These are phyloP conservation scores for Tetraodon nigroviridis DNA, from an alignment of 2,113 vertebrate species.

Conservation along the genomic window DNA sequence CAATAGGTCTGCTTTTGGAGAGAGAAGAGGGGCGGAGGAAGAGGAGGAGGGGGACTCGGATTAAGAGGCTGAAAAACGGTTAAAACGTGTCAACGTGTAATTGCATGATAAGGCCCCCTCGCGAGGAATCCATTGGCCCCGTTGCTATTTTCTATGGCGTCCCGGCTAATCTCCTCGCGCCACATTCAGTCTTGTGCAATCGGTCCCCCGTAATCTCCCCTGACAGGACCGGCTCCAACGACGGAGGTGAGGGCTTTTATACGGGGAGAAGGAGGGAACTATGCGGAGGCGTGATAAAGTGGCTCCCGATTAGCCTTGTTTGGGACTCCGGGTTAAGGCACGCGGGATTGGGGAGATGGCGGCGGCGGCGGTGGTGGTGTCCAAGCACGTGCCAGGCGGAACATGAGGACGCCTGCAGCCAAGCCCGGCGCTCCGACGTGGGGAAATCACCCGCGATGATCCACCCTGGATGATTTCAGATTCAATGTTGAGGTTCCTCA, in stretches of 20 bases:
- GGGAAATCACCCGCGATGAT: no score
- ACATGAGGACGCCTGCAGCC: constrained; percentile 15
- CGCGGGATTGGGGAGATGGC: constrained; percentile 5
- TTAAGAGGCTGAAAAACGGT: constrained; percentile 98
- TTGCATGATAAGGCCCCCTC: constrained; percentile 99
- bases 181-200: constrained; percentile 97
- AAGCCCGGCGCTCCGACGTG: no score
- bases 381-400: constrained; percentile 26
- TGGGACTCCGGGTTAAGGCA: constrained; percentile 87
- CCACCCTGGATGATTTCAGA: no score
- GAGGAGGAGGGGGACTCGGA: constrained; percentile 74
- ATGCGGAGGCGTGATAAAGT: constrained; percentile 98
- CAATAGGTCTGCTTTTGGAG: constrained; percentile 86
- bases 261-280: constrained; percentile 89
- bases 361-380: constrained; percentile 29
- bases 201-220: constrained; percentile 97
- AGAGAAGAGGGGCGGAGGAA: constrained; percentile 17
- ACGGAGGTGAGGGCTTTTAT: constrained; percentile 81
- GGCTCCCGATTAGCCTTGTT: constrained; percentile 96
- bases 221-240: constrained; percentile 94
- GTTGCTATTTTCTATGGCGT: constrained; percentile 92
- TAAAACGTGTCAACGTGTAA: constrained; percentile 99
- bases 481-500: no score
- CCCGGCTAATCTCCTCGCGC: constrained; percentile 89
- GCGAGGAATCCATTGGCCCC: constrained; percentile 96